Evolutionary conservation across 1,140 invertebrate genomes (phyloP).

Genomic region (Sycobia sp.): DNA sequence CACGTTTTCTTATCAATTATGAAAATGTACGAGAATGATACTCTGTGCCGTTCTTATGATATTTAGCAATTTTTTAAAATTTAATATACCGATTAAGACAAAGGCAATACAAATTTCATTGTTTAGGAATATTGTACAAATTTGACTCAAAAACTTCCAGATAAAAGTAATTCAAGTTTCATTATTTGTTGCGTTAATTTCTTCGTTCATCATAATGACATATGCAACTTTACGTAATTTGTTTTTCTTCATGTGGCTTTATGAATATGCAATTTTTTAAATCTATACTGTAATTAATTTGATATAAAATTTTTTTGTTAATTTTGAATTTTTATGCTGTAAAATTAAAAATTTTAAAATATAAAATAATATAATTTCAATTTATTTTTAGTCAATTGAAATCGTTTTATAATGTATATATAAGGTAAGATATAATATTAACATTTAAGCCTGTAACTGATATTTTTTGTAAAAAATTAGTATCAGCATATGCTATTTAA

Average conservation of each 20-base stretch:
- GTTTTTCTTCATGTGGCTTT: slow-evolving; percentile 9
- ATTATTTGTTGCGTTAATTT: too few relatives aligned
- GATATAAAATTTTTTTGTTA: too few relatives aligned
- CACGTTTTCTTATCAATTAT: slow-evolving; percentile 12
- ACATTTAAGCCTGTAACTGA: too few relatives aligned
- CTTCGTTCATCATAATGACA: slow-evolving; percentile 28
- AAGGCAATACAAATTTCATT: background rate
- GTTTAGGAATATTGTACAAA: background rate
- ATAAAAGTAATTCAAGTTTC: too few relatives aligned
- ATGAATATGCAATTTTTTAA: slow-evolving; percentile 4
- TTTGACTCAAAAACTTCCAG: background rate
- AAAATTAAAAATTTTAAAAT: too few relatives aligned
- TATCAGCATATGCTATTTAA: too few relatives aligned
- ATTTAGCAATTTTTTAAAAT: slow-evolving; percentile 15
- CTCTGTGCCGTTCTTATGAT: slow-evolving; percentile 9
- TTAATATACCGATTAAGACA: background rate
- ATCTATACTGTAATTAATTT: too few relatives aligned
- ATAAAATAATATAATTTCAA: too few relatives aligned
- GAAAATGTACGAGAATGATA: slow-evolving; percentile 6
- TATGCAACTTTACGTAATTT: slow-evolving; percentile 34
- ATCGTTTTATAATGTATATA: too few relatives aligned
- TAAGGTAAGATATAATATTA: too few relatives aligned
- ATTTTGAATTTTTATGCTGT: background rate
- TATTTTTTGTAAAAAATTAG: too few relatives aligned
- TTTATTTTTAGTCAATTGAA: too few relatives aligned